phyloP scores from a whole-genome alignment of 2,797 vertebrate species.

The Gadopsis bispinosus region DNA sequence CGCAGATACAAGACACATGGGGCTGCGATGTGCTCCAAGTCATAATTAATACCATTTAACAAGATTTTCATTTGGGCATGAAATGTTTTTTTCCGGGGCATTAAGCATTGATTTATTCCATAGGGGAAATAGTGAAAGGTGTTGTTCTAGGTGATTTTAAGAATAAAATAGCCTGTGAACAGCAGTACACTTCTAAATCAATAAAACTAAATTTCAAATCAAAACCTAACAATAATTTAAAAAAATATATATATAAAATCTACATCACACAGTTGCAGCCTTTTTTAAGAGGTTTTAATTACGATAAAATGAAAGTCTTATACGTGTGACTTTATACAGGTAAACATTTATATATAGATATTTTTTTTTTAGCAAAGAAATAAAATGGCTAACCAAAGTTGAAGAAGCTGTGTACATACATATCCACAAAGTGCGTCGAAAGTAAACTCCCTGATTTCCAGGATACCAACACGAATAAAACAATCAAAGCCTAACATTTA shows the following conservation, averaged over 20 bases:
- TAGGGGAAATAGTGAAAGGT: constrained; percentile 72
- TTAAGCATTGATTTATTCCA: constrained; percentile 96
- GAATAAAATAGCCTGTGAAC: constrained; percentile 25
- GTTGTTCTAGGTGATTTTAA: constrained; percentile 67
- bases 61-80: constrained; percentile 99
- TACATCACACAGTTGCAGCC: constrained; percentile 79
- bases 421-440: constrained; percentile 99
- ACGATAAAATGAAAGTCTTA: constrained; percentile 98
- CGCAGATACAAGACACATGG: constrained; percentile 99
- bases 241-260: constrained; percentile 59
- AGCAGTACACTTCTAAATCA: constrained; percentile 23
- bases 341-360: constrained; percentile 98
- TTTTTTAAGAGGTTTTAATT: constrained; percentile 94
- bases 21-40: constrained; percentile 97
- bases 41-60: constrained; percentile 99
- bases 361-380: constrained; percentile 94
- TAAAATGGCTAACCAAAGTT: constrained; percentile 96
- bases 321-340: constrained; percentile 99
- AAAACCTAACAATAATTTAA: constrained; percentile 43
- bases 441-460: constrained; percentile 98
- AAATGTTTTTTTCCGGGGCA: constrained; percentile 97
- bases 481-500: constrained; percentile 93
- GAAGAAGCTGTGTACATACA: constrained; percentile 99
- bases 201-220: not conserved
- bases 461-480: constrained; percentile 94